Evolutionary conservation across 2,113 vertebrate genomes (phyloP).

Genomic region (Chaetops frenatus): DNA sequence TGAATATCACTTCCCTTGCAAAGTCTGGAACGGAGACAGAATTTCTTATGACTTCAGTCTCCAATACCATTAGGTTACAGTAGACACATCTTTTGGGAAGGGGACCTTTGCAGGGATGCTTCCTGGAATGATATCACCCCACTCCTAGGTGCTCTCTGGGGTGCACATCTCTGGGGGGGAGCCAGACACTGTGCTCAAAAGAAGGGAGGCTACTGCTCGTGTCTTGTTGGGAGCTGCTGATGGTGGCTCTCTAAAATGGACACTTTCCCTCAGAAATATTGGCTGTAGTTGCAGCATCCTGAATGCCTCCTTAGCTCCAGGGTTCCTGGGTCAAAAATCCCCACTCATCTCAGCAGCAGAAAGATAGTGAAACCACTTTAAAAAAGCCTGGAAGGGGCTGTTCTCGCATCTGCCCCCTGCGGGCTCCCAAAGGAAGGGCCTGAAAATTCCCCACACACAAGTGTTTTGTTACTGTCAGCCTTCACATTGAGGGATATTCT

Average conservation of each 20-base stretch:
- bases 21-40: not conserved
- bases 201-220: accelerated
- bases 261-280: not conserved
- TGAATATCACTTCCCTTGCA: not conserved
- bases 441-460: not conserved
- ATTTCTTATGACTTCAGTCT: not conserved
- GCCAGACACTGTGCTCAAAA: not conserved
- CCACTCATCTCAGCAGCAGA: not conserved
- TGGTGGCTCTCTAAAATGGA: not conserved
- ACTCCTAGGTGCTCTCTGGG: too few species aligned
- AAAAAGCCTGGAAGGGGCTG: not conserved
- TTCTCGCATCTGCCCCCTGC: not conserved
- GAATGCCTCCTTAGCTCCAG: not conserved
- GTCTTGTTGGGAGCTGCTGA: not conserved
- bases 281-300: not conserved
- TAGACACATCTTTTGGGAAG: not conserved
- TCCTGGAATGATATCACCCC: not conserved
- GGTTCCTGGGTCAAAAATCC: not conserved
- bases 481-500: not conserved
- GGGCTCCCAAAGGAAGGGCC: not conserved
- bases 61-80: accelerated
- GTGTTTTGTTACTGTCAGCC: not conserved
- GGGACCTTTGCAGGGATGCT: not conserved
- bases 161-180: too few species aligned
- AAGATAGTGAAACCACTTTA: not conserved